phyloP scores from a whole-genome alignment of 1,140 invertebrate species.

The Caerostris darwini region DNA sequence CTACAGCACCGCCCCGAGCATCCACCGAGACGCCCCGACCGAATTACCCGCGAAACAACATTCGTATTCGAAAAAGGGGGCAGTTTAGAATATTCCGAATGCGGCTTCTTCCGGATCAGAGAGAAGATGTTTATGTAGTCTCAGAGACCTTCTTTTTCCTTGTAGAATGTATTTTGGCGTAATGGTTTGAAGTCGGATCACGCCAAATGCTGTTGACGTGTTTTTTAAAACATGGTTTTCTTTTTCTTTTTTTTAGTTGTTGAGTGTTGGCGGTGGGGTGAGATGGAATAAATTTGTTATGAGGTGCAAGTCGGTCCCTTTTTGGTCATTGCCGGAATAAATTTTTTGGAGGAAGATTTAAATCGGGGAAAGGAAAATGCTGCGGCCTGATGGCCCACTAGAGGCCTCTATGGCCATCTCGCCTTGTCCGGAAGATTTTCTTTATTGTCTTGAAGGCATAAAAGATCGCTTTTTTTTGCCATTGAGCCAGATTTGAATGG shows the following conservation, averaged over 20 bases:
- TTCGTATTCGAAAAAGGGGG: neutral
- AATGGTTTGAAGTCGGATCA: neutral
- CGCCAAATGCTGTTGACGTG: neutral
- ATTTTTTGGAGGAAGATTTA: neutral
- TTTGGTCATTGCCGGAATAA: neutral
- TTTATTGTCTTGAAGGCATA: neutral
- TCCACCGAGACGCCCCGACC: neutral
- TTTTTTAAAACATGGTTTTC: neutral
- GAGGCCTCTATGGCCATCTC: neutral
- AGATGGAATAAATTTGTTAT: constrained; percentile 35
- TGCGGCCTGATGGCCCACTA: neutral
- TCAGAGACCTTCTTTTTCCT: neutral
- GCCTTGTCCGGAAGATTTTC: neutral
- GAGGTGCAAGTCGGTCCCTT: neutral
- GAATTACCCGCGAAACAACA: neutral
- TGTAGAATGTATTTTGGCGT: neutral
- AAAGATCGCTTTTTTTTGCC: too few species aligned
- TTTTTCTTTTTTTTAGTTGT: neutral
- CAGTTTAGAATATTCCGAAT: constrained; percentile 15
- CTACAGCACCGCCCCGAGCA: neutral
- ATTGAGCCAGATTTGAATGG: neutral
- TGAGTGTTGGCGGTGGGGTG: neutral
- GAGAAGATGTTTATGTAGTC: constrained; percentile 10
- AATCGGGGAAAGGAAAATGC: neutral
- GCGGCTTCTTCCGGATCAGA: neutral